phyloP scores from a whole-genome alignment of 2,888 invertebrate genomes.

The Aphidius colemani region DNA sequence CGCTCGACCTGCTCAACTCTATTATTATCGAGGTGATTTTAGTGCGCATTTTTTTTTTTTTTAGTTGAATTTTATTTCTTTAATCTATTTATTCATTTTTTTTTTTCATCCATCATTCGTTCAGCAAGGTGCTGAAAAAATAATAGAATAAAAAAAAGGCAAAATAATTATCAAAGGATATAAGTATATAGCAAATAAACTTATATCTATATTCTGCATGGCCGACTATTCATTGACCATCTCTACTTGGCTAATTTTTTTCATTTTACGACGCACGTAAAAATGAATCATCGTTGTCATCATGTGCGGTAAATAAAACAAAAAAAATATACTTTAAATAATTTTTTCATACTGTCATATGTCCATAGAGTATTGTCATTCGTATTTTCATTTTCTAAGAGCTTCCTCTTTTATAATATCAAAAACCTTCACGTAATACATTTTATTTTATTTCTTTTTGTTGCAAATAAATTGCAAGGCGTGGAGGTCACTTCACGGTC shows the following conservation, averaged over 20 bases:
- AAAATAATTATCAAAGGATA: too few species aligned
- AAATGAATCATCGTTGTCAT: not conserved
- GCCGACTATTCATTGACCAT: too few species aligned
- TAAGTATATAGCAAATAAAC: too few species aligned
- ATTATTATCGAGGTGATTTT: too few species aligned
- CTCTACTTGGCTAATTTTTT: not conserved
- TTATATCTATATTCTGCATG: too few species aligned
- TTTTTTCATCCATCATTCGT: not conserved
- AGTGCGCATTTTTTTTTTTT: not conserved
- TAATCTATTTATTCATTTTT: not conserved
- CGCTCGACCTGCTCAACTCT: too few species aligned
- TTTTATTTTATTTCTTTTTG: not conserved
- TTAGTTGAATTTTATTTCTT: not conserved
- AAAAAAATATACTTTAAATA: not conserved
- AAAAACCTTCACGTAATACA: constrained; percentile 1
- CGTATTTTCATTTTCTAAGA: not conserved
- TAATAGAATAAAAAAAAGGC: too few species aligned
- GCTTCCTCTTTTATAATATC: not conserved
- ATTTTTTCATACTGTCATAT: too few species aligned
- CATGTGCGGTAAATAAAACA: not conserved
- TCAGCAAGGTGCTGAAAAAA: too few species aligned
- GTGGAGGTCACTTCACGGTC: not conserved
- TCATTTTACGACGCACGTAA: not conserved
- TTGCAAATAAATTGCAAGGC: not conserved
- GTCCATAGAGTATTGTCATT: too few species aligned